Base-by-base conservation (phyloP, 2,113 vertebrate species). In the Seriola dumerili region DNA sequence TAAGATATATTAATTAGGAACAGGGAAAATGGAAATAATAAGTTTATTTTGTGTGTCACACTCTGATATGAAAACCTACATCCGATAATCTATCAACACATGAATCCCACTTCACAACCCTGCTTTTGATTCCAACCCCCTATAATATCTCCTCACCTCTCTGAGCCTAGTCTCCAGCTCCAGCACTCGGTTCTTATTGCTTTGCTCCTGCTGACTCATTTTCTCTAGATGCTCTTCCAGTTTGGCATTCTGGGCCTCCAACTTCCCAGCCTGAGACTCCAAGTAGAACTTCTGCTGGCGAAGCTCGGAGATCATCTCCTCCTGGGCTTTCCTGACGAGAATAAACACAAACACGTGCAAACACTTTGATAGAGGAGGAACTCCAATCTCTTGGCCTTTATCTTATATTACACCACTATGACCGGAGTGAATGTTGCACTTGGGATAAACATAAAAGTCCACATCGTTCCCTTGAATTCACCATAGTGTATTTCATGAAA, bases 221-320 rank as follows among this genome's bases (percentile, higher is more conserved):
- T 99, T 99, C 88, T 99, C 97, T 68, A 99, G 94, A 88, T 99
- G 98, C 72, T 99, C 98, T 88, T 99, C 98, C 91, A 99, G 95
- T 91, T 99, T 99, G 83, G 96, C 97, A 88, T 99, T 99, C 93
- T 99, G 98, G 76, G 98, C 98, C 86, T 99, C 98, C 87, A 99
- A 87, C 87, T 99, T 99, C 29, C 98, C 98, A 8, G 97, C 98
- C 92, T 99, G 98, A 4, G 98, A 97, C 92, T 99, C 98, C 94
- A 99, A 93, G 93, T 99, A 99, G 94, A 99, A 99, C 92, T 99
- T 99, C 95, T 99, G 98, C 88, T 99, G 98, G 63, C 98, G 96
- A 67, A 99, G 97, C 91, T 99, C 98, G 67, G 98, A 99, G 91
- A 99, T 99, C 98, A 99, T 99, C 91, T 99, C 98, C 87, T 99